Base-by-base conservation (phyloP, 1,140 invertebrate genomes). In the Aphelenchoides besseyi region DNA sequence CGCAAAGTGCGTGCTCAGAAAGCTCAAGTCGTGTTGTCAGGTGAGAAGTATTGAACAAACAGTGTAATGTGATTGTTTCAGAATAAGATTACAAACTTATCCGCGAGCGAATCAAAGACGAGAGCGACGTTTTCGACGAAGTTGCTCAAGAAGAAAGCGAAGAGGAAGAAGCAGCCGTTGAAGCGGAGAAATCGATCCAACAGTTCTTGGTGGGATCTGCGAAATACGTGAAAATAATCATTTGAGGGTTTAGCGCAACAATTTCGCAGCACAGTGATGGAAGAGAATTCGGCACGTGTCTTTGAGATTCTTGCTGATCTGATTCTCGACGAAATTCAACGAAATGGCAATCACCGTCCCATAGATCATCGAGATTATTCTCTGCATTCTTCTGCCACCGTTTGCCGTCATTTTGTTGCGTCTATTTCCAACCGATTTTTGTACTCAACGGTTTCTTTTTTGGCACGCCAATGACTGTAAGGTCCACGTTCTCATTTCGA, bases 401-500 rank as follows among this genome's bases (percentile, higher is more conserved):
- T n/a, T 48, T 48, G 12, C 41, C 41, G 12, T 23, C 41, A 23
- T 23, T 48, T 48, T 23, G 12, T 48, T 48, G 12, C 41, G 12
- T 48, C 41, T 23, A 48, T 48, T 48, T 48, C 41, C 41, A 23
- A 12, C 41, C 41, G 41, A 16, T 48, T 12, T 23, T 48, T 48
- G 41, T 23, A 48, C n/a, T n/a, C n/a, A n/a, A n/a, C n/a, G n/a
- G n/a, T n/a, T n/a, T n/a, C n/a, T n/a, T n/a, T n/a, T n/a, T n/a
- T n/a, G n/a, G n/a, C n/a, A n/a, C n/a, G n/a, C n/a, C n/a, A n/a
- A n/a, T n/a, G n/a, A n/a, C n/a, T n/a, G n/a, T n/a, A 66, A 68
- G 5, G 3, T 72, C 28, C 68, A 72, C 57, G 48, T 72, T 18
- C 30, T 61, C 18, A 16, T 72, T n/a, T 54, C 35, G 30, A 32